Evolutionary conservation across 2,888 invertebrate genomes (phyloP).

Genomic region (Eilema sororculum): DNA sequence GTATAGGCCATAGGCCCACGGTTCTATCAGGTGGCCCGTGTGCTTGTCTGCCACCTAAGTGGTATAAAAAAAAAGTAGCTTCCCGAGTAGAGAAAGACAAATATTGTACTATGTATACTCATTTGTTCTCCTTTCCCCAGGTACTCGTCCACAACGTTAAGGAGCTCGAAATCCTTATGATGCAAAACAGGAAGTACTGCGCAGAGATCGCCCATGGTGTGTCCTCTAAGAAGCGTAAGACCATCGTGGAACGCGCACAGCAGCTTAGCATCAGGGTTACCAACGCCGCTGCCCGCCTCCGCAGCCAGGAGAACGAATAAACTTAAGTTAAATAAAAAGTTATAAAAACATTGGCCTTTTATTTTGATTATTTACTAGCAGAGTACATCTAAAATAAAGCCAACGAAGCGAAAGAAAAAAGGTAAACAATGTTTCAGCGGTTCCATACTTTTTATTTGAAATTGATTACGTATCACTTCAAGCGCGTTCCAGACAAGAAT

Average conservation of each 20-base stretch:
- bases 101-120: too few species aligned
- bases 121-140: conserved; percentile 51
- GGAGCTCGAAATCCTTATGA: conserved; percentile 99
- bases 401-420: too few species aligned
- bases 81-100: too few species aligned
- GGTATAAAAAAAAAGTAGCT: too few species aligned
- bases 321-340: conserved; percentile 56
- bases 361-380: conserved; percentile 13
- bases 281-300: conserved; percentile 97
- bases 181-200: conserved; percentile 99
- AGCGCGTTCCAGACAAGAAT: too few species aligned
- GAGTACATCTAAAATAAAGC: too few species aligned
- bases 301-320: conserved; percentile 99
- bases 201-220: conserved; percentile 99
- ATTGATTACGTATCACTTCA: too few species aligned
- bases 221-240: conserved; percentile 98
- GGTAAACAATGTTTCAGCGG: too few species aligned
- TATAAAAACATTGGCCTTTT: conserved; percentile 23
- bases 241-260: conserved; percentile 98
- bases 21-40: too few species aligned
- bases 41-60: too few species aligned
- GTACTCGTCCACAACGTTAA: conserved; percentile 87
- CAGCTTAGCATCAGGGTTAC: conserved; percentile 98
- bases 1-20: too few species aligned
- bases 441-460: too few species aligned